Percentiles rank a stretch among this genome's conserved stretches.
These are phyloP conservation scores for Chascanopsetta lugubris DNA, from an alignment of 2,113 vertebrate genomes.

Conservation along the genomic window DNA sequence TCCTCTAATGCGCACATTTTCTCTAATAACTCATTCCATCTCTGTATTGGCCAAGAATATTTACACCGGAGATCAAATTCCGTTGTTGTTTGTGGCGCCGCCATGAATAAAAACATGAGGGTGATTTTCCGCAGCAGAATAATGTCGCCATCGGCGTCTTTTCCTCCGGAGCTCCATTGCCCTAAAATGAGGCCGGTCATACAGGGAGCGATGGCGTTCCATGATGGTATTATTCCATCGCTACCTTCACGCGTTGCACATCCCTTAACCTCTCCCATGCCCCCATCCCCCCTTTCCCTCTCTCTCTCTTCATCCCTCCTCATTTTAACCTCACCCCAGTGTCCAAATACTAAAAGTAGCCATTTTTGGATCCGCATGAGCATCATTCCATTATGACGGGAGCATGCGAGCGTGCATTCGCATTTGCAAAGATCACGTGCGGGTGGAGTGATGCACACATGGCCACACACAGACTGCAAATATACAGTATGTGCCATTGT, in stretches of 20 bases:
- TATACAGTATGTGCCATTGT: constrained; percentile 11
- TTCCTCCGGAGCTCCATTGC: constrained; percentile 64
- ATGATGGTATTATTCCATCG: constrained; percentile 64
- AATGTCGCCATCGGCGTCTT: constrained; percentile 69
- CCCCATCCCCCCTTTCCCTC: constrained; percentile 23
- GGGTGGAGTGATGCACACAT: constrained; percentile 37
- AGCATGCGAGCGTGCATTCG: constrained; percentile 26
- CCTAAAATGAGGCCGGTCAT: constrained; percentile 76
- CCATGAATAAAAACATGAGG: constrained; percentile 78
- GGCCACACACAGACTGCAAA: background rate
- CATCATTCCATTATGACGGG: constrained; percentile 55
- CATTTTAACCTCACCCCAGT: constrained; percentile 48
- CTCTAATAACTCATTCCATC: constrained; percentile 69
- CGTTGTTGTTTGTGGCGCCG: constrained; percentile 72
- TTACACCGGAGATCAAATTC: constrained; percentile 74
- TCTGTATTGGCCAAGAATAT: constrained; percentile 68
- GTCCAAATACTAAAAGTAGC: constrained; percentile 60
- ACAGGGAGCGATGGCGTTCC: constrained; percentile 61
- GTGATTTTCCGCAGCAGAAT: constrained; percentile 70
- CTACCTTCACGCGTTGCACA: constrained; percentile 37
- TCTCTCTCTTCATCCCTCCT: constrained; percentile 31
- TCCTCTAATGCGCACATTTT: constrained; percentile 57
- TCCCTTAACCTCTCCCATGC: constrained; percentile 38
- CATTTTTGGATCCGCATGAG: constrained; percentile 57
- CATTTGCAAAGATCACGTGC: constrained; percentile 46